These are phyloP conservation scores for Parazoanthus darwini DNA, from an alignment of 92 coral and sea anemone genomes.

Conservation along the genomic window DNA sequence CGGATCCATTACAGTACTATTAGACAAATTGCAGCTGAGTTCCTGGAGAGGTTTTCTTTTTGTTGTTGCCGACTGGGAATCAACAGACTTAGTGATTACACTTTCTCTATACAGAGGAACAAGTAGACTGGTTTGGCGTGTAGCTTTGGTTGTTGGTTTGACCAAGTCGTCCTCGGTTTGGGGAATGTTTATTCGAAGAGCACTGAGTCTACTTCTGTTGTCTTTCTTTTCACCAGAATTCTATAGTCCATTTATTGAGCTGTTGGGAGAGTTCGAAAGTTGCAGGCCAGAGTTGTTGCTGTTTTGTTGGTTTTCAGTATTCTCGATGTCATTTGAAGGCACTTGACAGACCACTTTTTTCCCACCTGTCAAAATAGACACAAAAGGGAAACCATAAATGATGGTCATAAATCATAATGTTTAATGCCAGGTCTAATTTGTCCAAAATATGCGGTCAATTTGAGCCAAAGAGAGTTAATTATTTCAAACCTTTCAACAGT, in stretches of 20 bases:
- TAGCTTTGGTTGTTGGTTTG: neutral
- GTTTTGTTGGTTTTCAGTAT: neutral
- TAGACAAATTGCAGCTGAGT: neutral
- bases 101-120: slow-evolving; percentile 23
- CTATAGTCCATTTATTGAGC: neutral
- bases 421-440: neutral
- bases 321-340: neutral
- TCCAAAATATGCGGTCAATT: neutral
- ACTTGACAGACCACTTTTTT: neutral
- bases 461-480: neutral
- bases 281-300: neutral
- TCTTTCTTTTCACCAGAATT: neutral
- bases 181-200: slow-evolving; percentile 22
- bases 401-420: neutral
- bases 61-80: neutral
- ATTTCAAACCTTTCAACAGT: too few species aligned
- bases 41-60: slow-evolving; percentile 20
- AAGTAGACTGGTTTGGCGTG: slow-evolving; percentile 17
- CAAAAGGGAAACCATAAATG: neutral
- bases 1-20: neutral
- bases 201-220: neutral
- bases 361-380: neutral
- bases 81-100: neutral
- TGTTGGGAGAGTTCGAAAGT: neutral
- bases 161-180: neutral